Conservation (phyloP, 2,113 vertebrate genomes). For the Mixornis gularis region DNA sequence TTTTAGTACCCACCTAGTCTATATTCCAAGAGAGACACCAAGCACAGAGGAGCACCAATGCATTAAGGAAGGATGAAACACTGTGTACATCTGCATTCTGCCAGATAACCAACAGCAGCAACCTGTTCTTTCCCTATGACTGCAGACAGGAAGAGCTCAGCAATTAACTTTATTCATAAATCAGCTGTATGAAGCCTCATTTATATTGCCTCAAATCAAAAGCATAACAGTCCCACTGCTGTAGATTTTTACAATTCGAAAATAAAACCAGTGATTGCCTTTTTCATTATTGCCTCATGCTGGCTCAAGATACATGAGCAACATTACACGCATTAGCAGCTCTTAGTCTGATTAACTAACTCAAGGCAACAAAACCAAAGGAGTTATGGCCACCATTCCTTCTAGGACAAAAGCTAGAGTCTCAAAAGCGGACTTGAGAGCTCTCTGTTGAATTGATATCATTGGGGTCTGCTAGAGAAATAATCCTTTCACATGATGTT, state of each 20-base stretch:
- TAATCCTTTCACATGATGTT: neutral
- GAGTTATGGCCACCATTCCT: neutral
- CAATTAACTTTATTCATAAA: neutral
- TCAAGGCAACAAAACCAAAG: neutral
- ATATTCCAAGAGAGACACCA: neutral
- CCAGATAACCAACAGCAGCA: neutral
- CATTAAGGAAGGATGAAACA: neutral
- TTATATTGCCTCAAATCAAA: neutral
- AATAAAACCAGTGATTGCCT: neutral
- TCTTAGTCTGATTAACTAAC: neutral
- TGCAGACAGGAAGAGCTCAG: neutral
- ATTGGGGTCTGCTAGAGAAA: neutral
- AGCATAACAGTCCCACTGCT: neutral
- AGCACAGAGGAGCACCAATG: neutral
- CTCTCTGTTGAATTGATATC: neutral
- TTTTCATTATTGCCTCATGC: neutral
- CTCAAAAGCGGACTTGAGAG: neutral
- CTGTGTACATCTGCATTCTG: neutral
- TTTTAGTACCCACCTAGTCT: neutral
- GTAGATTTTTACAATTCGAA: neutral
- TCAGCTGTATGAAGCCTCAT: neutral
- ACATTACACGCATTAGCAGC: neutral
- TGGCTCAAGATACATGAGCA: neutral
- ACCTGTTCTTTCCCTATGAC: neutral
- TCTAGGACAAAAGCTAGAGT: neutral